Base-by-base conservation (phyloP, 2,888 invertebrate species). In the Ceramica pisi region DNA sequence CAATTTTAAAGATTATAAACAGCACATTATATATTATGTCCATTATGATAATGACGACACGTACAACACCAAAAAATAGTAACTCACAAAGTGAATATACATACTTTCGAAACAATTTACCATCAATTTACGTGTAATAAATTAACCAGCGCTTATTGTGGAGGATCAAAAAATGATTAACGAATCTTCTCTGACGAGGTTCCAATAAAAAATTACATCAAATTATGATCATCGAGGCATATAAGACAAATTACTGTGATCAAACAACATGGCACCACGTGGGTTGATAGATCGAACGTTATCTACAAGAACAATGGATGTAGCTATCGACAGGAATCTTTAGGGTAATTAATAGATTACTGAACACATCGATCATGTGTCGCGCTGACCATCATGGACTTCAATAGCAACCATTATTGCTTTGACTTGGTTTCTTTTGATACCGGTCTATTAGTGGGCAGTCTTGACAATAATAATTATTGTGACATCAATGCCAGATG, bases 341-440 rank as follows among this genome's bases (percentile, higher is more conserved):
- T 88, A 84, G 84, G 88, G 92, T 95, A 95, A 95, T 96, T 95
- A 95, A 95, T 94, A 94, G 92, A 92, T 94, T 90, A 92, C 85
- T 81, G 81, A 80, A 85, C 84, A 86, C 91, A 94, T 95, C 94
- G 88, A 95, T 95, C 95, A 93, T 82, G 67, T 78, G 86, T 87
- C 87, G 85, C 83, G 82, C 82, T 80, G 86, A 83, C 85, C 85
- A 73, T 81, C 76, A 70, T 31, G 41, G 57, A 67, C 48, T 59
- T 59, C 65, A 69, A 73, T 64, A 71, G 63, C 67, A 74, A 66
- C 63, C 48, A 68, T 82, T 65, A 63, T 67, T 51, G 38, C 59
- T 57, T 64, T 51, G 61, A 46, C 62, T 82, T 80, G 57, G 67
- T 67, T 67, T 48, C 63, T 59, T 73, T 82, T 67, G 46, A 75